Base-by-base conservation (phyloP, 2,888 invertebrate genomes). In the Sesia apiformis region DNA sequence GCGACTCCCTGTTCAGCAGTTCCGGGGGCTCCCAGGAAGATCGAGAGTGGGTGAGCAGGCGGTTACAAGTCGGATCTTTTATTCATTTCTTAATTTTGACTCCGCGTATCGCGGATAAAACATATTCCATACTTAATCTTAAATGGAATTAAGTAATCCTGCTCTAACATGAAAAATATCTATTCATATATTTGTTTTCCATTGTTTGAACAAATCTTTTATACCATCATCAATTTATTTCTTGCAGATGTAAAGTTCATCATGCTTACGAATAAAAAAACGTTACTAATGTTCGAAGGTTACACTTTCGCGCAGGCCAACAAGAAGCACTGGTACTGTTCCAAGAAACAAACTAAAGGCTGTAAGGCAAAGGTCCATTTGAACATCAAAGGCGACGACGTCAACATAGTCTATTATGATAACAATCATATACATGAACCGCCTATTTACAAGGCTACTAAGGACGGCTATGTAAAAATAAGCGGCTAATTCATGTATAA, bases 401-500 rank as follows among this genome's bases (percentile, higher is more conserved):
- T 61, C 3, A 58, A 60, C 50, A 66, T 72, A 0, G 51, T 64
- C 0, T 64, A 61, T 7, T 62, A 57, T 8, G 54, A 62, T 8
- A 63, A 65, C 23, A 58, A 62, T 0, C 81, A 81, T 41, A 62
- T 69, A 4, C 81, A 81, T 53, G 62, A 61, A 3, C 75, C 72
- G 0, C 80, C 80, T 1, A 57, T 69, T 0, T 76, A 70, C 52
- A 60, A 7, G 41, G 5, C 7, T 41, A 6, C 41, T 41, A 41
- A 7, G 7, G 5, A 41, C 41, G 41, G 41, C 7, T 41, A 41
- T 7, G 5, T 6, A 6, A 41, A 41, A 41, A 41, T 41, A 6
- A 41, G 41, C 23, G 23, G 23, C 23, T 23, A 23, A 23, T 23
- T 23, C 23, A 23, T 23, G 23, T 23, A 23, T 23, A 23, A 23